Percentiles rank a stretch among this genome's conserved stretches.
Conservation (phyloP, 1,140 invertebrate genomes). For the Drosophila subpulchrella region DNA sequence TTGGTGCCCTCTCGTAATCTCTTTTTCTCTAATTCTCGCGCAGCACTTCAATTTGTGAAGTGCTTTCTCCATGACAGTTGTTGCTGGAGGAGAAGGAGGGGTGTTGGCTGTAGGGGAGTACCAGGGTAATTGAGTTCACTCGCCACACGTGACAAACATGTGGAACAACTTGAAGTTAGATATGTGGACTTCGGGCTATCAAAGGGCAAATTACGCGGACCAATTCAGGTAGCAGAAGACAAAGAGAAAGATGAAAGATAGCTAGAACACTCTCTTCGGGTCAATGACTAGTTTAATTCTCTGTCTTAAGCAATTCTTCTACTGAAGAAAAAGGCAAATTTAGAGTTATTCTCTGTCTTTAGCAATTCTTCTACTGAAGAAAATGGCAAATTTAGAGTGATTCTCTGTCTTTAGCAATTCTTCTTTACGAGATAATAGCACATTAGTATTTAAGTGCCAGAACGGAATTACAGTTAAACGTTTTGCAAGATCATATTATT, state of each 20-base stretch:
- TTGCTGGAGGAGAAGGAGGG: background rate
- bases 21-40: constrained; percentile 17
- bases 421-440: too few species aligned
- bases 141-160: constrained; percentile 46
- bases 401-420: too few species aligned
- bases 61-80: constrained; percentile 7
- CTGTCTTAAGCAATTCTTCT: background rate
- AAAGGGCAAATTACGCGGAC: constrained; percentile 37
- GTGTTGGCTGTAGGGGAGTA: background rate
- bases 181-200: constrained; percentile 3
- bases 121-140: constrained; percentile 34
- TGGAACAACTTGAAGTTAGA: constrained; percentile 25
- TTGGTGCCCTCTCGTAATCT: background rate
- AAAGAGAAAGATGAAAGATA: constrained; percentile 1
- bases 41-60: constrained; percentile 26
- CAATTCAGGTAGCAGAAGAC: constrained; percentile 34
- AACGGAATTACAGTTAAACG: background rate
- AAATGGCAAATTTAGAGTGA: background rate
- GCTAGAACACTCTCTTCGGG: constrained; percentile 2
- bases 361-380: background rate
- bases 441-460: background rate
- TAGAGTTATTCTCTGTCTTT: too few species aligned
- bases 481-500: too few species aligned
- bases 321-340: background rate
- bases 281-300: constrained; percentile 22